Percentiles rank a stretch among this genome's conserved stretches.
phyloP scores from a whole-genome alignment of 2,888 invertebrate species.

The Cataglyphis altisquamis region DNA sequence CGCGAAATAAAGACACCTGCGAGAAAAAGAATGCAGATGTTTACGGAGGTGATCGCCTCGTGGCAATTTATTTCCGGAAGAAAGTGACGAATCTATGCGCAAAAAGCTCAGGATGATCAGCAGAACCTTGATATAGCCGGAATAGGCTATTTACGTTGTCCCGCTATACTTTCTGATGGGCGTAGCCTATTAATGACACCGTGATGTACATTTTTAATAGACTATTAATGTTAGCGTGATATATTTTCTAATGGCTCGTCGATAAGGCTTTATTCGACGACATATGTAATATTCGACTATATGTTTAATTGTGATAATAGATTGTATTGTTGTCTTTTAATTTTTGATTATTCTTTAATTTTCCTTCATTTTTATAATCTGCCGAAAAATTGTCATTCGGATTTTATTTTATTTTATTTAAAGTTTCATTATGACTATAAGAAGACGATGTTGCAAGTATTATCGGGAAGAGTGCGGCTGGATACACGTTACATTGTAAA shows the following conservation, averaged over 20 bases:
- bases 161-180: not conserved
- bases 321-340: not conserved
- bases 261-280: not conserved
- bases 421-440: not conserved
- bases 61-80: not conserved
- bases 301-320: not conserved
- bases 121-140: not conserved
- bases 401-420: not conserved
- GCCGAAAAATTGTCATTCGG: not conserved
- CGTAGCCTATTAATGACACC: slow-evolving; percentile 5
- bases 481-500: not conserved
- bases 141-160: not conserved
- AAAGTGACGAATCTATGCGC: not conserved
- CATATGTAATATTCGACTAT: not conserved
- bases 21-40: not conserved
- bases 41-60: not conserved
- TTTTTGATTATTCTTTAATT: not conserved
- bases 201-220: slow-evolving; percentile 24
- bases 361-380: not conserved
- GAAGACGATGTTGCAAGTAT: not conserved
- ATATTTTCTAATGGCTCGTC: slow-evolving; percentile 4
- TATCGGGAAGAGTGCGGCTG: not conserved
- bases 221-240: slow-evolving; percentile 25
- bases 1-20: slow-evolving; percentile 67
- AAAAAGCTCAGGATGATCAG: not conserved